Evolutionary conservation across 2,113 vertebrate genomes (phyloP), one percentile per base, ranked within the genome.

Genomic region (Capreolus pygargus): DNA sequence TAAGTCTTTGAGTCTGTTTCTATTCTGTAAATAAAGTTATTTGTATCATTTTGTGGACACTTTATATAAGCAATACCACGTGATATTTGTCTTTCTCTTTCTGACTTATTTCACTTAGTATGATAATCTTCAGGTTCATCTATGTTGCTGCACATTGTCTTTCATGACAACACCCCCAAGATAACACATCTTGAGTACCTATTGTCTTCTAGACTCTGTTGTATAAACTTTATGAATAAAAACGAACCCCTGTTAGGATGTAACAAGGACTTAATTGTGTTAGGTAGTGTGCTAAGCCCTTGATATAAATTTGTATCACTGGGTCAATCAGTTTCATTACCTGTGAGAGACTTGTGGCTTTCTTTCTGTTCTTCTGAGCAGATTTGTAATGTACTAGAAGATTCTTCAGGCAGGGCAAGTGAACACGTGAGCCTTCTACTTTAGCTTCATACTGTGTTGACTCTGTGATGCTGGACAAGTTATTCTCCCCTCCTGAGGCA

Each of bases 351-450:
- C 23, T 28, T 54, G 2, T 33, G 4, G 4, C 45, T 67, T 50
- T 57, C 67, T 30, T 21, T 5, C 43, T 28, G 47, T 78, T 7
- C 27, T 36, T 94, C 28, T 12, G 33, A 61, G 43, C n/a, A 55
- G 76, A 39, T 57, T 2, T 60, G 27, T 4, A 28, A 60, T 3
- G 7, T 4, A 15, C 30, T 2, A 1, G 19, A 36, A 4, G 1
- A 11, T 30, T 16, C 50, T 67, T 8, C 9, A 43, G 25, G 36
- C 11, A 23, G 33, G 0, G 14, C 28, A 19, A 28, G 2, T 30
- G 39, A 27, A 27, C 15, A 17, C 7, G 1, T 2, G 30, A 16
- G 2, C 60, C 58, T 28, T 39, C 70, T 1, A 64, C 17, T 19
- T 82, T 16, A 8, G 28, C 3, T 47, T 57, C 70, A 84, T 1